These are phyloP conservation scores for Malacoraja senta DNA, from an alignment of 2,797 vertebrate species.

Conservation along the genomic window DNA sequence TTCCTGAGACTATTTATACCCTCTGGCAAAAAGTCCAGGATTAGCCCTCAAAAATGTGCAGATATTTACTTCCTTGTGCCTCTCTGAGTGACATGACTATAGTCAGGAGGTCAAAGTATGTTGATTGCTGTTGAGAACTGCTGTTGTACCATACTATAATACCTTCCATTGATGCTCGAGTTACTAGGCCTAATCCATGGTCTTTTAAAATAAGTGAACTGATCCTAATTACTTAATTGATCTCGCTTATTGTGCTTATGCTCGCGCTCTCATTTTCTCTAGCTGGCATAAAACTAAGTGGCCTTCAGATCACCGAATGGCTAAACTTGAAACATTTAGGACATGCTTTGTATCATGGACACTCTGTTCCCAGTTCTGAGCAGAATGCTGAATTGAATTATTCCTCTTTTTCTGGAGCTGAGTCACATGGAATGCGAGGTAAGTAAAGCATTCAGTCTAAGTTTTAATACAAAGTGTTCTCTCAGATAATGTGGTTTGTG, in stretches of 20 bases:
- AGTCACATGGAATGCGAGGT: slow-evolving; percentile 18
- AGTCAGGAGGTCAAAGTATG: neutral
- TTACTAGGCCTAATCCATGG: no score
- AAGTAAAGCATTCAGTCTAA: neutral
- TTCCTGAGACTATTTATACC: neutral
- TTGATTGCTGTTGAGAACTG: neutral
- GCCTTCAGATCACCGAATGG: neutral
- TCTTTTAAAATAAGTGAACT: neutral
- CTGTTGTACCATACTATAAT: no score
- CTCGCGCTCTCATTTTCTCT: neutral
- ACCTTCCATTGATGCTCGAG: neutral
- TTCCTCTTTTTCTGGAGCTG: neutral
- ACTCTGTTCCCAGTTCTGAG: neutral
- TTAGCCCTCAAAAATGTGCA: neutral
- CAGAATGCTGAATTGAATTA: slow-evolving; percentile 6
- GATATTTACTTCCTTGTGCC: neutral
- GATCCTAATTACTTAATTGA: neutral
- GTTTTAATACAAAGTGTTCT: neutral
- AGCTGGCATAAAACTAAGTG: slow-evolving; percentile 24
- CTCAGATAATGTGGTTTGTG: neutral
- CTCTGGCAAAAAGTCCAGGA: neutral
- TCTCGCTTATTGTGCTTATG: neutral
- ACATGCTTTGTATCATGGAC: neutral
- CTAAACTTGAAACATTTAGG: slow-evolving; percentile 7
- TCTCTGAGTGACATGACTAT: neutral